Evolutionary conservation across 2,113 vertebrate genomes (phyloP), one percentile per base, ranked within the genome.

Genomic region (Amphiprion ocellaris): DNA sequence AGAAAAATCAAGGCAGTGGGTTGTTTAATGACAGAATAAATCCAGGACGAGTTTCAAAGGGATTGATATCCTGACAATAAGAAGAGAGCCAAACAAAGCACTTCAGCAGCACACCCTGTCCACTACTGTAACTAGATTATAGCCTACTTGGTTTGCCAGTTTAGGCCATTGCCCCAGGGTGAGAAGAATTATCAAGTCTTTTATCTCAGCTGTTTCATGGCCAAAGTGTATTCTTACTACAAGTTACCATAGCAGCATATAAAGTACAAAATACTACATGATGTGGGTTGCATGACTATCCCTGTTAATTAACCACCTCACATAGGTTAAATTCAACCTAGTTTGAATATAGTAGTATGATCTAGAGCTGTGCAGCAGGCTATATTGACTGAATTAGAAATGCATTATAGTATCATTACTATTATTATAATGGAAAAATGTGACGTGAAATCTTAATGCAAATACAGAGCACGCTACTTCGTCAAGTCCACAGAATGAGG

Each of bases 1-100:
- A 80, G 81, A 82, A 85, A 91, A 87, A 88, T 88, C 73, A 62
- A 92, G 85, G 46, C 56, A 52, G 58, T 23, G 19, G 69, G 71
- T 77, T 87, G 89, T 90, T 86, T 90, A 90, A 93, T 84, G 90
- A 87, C 90, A 82, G 81, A 89, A 90, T 90, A 89, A 92, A 92
- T 90, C 90, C 76, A 78, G 75, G 41, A 69, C 59, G 82, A 88
- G 62, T 55, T 81, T 91, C 85, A 75, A 76, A 89, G 69, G 37
- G 89, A 90, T 92, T 89, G 83, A 91, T 65, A 82, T 62, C 50
- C 77, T 84, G 87, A 90, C 87, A 85, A 79, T 74, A 83, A 79
- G 52, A 85, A 67, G 70, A 63, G 23, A 85, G 61, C 21, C 3
- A 71, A 75, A 82, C 76, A 69, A 79, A 87, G 69, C 10, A 55